These are phyloP conservation scores for Diorhabda sublineata DNA, from an alignment of 1,140 invertebrate species.

Conservation along the genomic window DNA sequence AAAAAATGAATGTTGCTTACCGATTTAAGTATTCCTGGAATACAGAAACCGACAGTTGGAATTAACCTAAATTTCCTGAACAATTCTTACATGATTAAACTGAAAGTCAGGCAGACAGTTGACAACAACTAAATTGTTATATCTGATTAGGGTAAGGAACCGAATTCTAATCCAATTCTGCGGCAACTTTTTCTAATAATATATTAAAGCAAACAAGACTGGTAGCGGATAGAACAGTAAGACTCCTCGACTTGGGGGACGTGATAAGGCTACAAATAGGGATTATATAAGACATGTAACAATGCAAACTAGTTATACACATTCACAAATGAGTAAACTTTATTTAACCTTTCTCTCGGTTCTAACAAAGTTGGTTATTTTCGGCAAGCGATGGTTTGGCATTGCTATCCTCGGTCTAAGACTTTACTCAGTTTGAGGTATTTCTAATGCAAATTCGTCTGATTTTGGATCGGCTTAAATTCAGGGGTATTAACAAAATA, in stretches of 20 bases:
- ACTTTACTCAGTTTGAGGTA: slow-evolving; percentile 32
- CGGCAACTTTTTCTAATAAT: slow-evolving; percentile 20
- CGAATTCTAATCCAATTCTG: slow-evolving; percentile 13
- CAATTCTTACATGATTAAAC: background rate
- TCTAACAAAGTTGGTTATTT: slow-evolving; percentile 30
- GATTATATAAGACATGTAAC: slow-evolving; percentile 28
- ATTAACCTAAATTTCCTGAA: background rate
- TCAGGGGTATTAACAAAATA: background rate
- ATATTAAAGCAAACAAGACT: slow-evolving; percentile 21
- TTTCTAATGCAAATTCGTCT: slow-evolving; percentile 37
- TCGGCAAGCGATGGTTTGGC: slow-evolving; percentile 16
- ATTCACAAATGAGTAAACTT: slow-evolving; percentile 39
- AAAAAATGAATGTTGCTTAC: too few relatives aligned
- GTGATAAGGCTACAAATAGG: slow-evolving; percentile 25
- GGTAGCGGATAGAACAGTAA: slow-evolving; percentile 19
- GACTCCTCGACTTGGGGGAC: slow-evolving; percentile 21
- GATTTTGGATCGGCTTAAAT: slow-evolving; percentile 24
- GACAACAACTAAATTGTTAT: slow-evolving; percentile 13
- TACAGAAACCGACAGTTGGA: background rate
- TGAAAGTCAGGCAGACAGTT: background rate
- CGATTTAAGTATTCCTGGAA: too few relatives aligned
- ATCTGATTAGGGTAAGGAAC: slow-evolving; percentile 12
- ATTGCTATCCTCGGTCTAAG: slow-evolving; percentile 21
- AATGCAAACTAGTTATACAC: slow-evolving; percentile 29
- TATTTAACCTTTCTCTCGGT: slow-evolving; percentile 32